These are phyloP conservation scores for Aurelia coerulea DNA, from an alignment of 30 jellyfish, hydroid and myxozoan species.

Conservation along the genomic window DNA sequence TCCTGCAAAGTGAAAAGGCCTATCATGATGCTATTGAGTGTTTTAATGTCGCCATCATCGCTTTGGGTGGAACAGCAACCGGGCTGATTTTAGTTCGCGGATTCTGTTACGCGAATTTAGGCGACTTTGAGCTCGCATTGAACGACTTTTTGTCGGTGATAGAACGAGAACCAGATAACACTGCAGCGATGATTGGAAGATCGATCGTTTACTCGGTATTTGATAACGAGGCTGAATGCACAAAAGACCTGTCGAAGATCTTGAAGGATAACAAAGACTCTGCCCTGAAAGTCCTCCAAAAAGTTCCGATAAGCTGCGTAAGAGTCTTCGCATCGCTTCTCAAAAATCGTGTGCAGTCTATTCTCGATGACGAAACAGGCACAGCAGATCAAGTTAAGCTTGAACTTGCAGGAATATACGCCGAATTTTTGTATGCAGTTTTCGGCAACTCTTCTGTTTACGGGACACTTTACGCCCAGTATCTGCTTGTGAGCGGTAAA, in stretches of 20 bases:
- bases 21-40: slow-evolving; percentile 84
- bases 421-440: slow-evolving; percentile 34
- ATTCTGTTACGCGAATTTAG: slow-evolving; percentile 73
- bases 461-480: slow-evolving; percentile 29
- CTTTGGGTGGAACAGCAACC: slow-evolving; percentile 73
- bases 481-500: slow-evolving; percentile 40
- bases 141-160: slow-evolving; percentile 67
- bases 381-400: background rate
- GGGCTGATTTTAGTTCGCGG: slow-evolving; percentile 84
- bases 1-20: slow-evolving; percentile 39
- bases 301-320: slow-evolving; percentile 71
- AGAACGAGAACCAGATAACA: slow-evolving; percentile 48
- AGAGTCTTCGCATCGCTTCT: slow-evolving; percentile 38
- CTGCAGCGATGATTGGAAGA: slow-evolving; percentile 78
- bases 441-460: slow-evolving; percentile 30
- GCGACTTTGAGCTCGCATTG: slow-evolving; percentile 71
- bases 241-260: slow-evolving; percentile 38
- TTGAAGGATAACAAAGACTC: slow-evolving; percentile 52
- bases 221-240: slow-evolving; percentile 64
- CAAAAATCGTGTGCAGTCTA: slow-evolving; percentile 30
- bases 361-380: slow-evolving; percentile 7
- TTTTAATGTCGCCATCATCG: slow-evolving; percentile 76
- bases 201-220: slow-evolving; percentile 74
- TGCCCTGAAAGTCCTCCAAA: slow-evolving; percentile 49
- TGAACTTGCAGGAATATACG: slow-evolving; percentile 23